phyloP scores from a whole-genome alignment of 2,888 invertebrate genomes.

The Resseliella maxima region DNA sequence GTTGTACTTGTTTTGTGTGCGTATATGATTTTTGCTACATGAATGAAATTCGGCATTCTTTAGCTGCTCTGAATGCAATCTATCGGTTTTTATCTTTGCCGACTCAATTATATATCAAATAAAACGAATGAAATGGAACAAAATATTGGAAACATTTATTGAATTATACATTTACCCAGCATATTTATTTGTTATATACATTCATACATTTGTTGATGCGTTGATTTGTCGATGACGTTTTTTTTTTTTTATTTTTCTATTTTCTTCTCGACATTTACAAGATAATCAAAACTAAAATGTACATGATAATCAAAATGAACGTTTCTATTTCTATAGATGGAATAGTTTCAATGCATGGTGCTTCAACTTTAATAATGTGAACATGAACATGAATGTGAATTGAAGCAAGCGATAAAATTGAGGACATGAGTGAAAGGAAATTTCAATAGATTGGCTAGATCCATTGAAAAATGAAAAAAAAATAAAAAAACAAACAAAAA shows the following conservation, averaged over 20 bases:
- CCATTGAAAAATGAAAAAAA: neutral
- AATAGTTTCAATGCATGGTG: neutral
- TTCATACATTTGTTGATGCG: neutral
- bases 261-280: slow-evolving; percentile 10
- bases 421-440: neutral
- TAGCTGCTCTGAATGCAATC: neutral
- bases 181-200: neutral
- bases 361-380: neutral
- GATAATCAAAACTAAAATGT: neutral
- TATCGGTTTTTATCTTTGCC: neutral
- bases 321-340: neutral
- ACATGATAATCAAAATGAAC: neutral
- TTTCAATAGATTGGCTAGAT: neutral
- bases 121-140: neutral
- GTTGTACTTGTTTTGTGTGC: slow-evolving; percentile 25
- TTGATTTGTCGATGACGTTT: neutral
- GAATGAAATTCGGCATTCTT: slow-evolving; percentile 6
- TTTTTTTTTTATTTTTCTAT: too few species aligned
- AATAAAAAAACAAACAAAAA: neutral
- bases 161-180: neutral
- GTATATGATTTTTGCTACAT: slow-evolving; percentile 26
- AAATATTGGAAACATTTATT: slow-evolving; percentile 11
- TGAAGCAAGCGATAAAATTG: neutral
- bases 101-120: neutral
- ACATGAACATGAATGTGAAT: neutral